These are phyloP conservation scores for Euwallacea fornicatus DNA, from an alignment of 1,140 invertebrate species.

Conservation along the genomic window DNA sequence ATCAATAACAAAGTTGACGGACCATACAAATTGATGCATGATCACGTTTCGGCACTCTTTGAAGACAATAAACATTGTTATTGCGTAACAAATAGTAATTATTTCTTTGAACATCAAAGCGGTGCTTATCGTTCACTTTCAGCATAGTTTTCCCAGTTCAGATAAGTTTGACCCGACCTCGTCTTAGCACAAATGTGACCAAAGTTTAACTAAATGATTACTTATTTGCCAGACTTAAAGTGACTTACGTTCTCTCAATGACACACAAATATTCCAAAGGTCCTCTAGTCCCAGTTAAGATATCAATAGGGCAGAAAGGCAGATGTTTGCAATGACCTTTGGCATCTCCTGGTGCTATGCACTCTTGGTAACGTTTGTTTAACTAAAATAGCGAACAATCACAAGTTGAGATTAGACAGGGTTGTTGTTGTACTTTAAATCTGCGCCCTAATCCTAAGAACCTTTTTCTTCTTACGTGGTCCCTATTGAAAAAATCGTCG, in stretches of 20 bases:
- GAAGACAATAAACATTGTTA: conserved; percentile 1
- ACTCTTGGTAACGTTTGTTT: conserved; percentile 61
- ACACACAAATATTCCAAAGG: conserved; percentile 68
- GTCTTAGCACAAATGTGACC: not conserved
- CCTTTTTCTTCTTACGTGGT: conserved; percentile 43
- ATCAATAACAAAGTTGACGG: not conserved
- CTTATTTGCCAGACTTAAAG: not conserved
- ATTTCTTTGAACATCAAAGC: conserved; percentile 6
- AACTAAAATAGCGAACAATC: conserved; percentile 43
- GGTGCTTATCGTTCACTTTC: not conserved
- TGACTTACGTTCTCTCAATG: conserved; percentile 63
- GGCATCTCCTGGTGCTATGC: conserved; percentile 62
- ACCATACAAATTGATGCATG: not conserved
- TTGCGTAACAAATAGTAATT: not conserved
- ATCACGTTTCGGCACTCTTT: not conserved
- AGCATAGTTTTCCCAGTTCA: not conserved
- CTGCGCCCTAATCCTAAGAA: conserved; percentile 46
- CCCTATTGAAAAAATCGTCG: conserved; percentile 23
- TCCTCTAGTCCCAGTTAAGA: conserved; percentile 59
- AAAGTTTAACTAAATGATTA: not conserved
- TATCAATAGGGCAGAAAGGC: conserved; percentile 64
- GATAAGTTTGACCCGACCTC: not conserved
- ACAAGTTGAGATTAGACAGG: conserved; percentile 2
- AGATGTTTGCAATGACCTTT: conserved; percentile 66
- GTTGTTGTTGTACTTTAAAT: conserved; percentile 44